Conservation (phyloP, 2,888 invertebrate genomes). For the Zootermopsis nevadensis region DNA sequence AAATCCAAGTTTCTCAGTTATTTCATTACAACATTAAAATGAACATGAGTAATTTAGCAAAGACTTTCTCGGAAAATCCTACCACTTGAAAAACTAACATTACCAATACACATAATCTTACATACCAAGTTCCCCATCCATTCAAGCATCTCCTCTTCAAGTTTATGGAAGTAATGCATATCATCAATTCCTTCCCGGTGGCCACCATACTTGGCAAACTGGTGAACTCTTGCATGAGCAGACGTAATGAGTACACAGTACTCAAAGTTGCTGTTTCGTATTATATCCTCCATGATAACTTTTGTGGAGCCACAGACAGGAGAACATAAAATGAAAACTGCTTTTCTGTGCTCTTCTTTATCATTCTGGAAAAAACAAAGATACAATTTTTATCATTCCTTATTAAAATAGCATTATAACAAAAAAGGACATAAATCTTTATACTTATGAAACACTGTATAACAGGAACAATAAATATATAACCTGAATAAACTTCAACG, state of each 20-base stretch:
- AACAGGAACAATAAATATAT: too few relatives aligned
- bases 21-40: neutral
- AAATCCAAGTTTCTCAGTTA: too few relatives aligned
- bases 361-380: slow-evolving; percentile 56
- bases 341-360: slow-evolving; percentile 62
- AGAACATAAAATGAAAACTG: slow-evolving; percentile 70
- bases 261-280: slow-evolving; percentile 71
- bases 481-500: too few relatives aligned
- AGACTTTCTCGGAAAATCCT: neutral
- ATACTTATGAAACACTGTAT: too few relatives aligned
- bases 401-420: too few relatives aligned
- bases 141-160: slow-evolving; percentile 63
- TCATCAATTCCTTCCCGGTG: slow-evolving; percentile 59
- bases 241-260: slow-evolving; percentile 72
- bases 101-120: neutral
- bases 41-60: neutral
- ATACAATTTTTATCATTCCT: too few relatives aligned
- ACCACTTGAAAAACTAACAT: neutral
- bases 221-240: slow-evolving; percentile 68
- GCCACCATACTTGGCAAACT: slow-evolving; percentile 62
- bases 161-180: slow-evolving; percentile 58
- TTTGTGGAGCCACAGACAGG: slow-evolving; percentile 68
- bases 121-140: slow-evolving; percentile 72
- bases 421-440: too few relatives aligned
- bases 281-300: slow-evolving; percentile 70